Evolutionary conservation across 2,113 vertebrate species (phyloP).

Genomic region (Nycticorax nycticorax): DNA sequence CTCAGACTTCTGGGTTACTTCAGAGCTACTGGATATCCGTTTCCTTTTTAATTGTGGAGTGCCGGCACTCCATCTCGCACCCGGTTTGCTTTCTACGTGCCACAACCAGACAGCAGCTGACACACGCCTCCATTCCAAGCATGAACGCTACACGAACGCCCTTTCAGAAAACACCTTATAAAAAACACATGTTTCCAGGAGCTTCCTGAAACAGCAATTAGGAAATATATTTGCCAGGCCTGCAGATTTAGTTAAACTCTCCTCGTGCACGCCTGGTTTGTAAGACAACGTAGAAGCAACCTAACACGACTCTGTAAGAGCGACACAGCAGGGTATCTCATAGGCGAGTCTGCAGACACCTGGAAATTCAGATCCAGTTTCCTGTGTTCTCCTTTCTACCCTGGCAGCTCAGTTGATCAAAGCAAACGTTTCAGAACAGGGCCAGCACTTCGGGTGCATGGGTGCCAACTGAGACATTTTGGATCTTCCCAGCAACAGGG

Average conservation of each 20-base stretch:
- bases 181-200: neutral
- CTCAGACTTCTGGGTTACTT: neutral
- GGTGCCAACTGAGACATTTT: neutral
- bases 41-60: neutral
- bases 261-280: neutral
- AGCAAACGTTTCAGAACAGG: neutral
- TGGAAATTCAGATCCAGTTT: neutral
- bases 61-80: neutral
- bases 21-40: neutral
- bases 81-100: neutral
- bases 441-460: accelerated
- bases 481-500: accelerated
- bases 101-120: neutral
- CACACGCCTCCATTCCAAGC: neutral
- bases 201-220: neutral
- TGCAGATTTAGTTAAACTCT: neutral
- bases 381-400: neutral
- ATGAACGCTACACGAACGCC: neutral
- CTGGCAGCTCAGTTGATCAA: neutral
- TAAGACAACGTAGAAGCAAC: neutral
- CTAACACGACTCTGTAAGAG: neutral
- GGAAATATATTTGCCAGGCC: neutral
- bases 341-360: neutral
- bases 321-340: neutral
- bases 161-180: neutral